Evolutionary conservation across 1,140 invertebrate genomes (phyloP), one percentile per base, ranked within the genome.

Genomic region (Centruroides vittatus): DNA sequence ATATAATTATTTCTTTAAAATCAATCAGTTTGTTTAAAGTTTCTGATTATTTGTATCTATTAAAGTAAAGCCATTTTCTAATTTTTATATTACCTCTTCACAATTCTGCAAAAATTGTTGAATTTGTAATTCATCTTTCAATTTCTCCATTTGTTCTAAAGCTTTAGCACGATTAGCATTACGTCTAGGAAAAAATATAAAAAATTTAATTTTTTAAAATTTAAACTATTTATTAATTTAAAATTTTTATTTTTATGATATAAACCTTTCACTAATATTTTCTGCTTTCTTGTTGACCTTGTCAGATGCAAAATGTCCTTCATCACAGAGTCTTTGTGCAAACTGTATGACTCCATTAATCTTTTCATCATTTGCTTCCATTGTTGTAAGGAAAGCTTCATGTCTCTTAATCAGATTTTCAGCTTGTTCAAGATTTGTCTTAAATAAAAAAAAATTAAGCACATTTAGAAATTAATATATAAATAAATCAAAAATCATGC

Each of bases 281-380:
- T 97, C 91, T 0, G 93, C 91, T 73, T 97, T 95, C 76, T 92
- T 94, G 65, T 86, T 86, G 58, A 99, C 91, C 75, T 96, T 96
- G 69, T 97, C 95, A 46, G 86, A 83, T 71, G 86, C 88, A 74
- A 78, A 93, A 75, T 96, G 91, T 58, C 85, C 84, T 72, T 92
- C 90, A 69, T 91, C 88, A 48, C 86, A 85, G 3, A 98, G 80
- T 10, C 89, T 80, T 68, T 88, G 84, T 57, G 93, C 93, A 72
- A 96, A 96, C 70, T 93, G 86, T 3, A 94, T 84, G 12, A 98
- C 88, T 4, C 84, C 86, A 73, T 98, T 96, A 70, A 99, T 91
- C 76, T 99, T 99, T 70, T 99, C 97, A 74, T 99, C 95, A 75
- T 99, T 99, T 5, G 96, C 96, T 76, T 99, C 95, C 91, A 99